phyloP scores from a whole-genome alignment of 1,140 invertebrate species.

The Danaus plexippus region DNA sequence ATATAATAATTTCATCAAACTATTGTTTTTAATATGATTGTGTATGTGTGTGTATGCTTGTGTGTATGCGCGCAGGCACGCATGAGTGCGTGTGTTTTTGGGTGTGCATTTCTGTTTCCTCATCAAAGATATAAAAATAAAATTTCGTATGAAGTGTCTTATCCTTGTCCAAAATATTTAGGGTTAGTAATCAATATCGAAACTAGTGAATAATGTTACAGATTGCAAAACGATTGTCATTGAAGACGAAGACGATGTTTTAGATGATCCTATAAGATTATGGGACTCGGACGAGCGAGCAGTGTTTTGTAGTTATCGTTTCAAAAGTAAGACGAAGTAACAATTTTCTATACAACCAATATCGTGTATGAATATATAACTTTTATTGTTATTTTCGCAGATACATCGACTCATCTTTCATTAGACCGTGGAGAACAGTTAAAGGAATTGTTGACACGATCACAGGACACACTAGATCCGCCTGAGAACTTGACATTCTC shows the following conservation, averaged over 20 bases:
- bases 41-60: neutral
- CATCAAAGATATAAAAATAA: neutral
- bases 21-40: too few species aligned
- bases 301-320: neutral
- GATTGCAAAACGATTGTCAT: constrained; percentile 8
- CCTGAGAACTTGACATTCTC: too few species aligned
- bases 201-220: neutral
- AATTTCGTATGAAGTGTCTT: constrained; percentile 2
- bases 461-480: too few species aligned
- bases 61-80: too few species aligned
- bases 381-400: too few species aligned
- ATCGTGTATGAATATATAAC: constrained; percentile 15
- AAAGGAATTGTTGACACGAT: too few species aligned
- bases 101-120: neutral
- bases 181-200: neutral
- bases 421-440: too few species aligned
- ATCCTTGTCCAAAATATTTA: neutral
- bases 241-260: constrained; percentile 5
- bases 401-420: too few species aligned
- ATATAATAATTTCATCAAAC: too few species aligned
- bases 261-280: constrained; percentile 6
- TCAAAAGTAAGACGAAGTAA: neutral
- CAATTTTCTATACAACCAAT: constrained; percentile 10
- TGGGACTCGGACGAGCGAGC: constrained; percentile 4
- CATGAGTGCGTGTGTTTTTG: neutral